Evolutionary conservation across 2,797 vertebrate species (phyloP).

Genomic region (Fundulus diaphanus): DNA sequence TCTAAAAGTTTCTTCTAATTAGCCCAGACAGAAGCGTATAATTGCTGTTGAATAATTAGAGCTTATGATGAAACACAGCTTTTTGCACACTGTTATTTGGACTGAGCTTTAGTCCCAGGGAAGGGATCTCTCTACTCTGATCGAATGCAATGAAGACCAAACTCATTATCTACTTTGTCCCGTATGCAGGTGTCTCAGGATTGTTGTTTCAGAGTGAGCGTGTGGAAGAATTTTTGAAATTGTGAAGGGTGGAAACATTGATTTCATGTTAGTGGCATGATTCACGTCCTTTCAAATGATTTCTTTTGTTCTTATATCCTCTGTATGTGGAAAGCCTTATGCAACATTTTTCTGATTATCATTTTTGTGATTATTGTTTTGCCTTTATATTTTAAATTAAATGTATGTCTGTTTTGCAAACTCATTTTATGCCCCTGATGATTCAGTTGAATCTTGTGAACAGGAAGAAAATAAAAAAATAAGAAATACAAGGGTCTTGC

Average conservation of each 20-base stretch:
- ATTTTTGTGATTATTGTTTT: not conserved
- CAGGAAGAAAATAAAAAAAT: not conserved
- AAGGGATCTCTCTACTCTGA: constrained; percentile 12
- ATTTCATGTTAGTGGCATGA: no score
- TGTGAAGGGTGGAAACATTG: no score
- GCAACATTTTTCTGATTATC: not conserved
- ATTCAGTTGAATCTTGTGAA: not conserved
- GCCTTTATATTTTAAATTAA: not conserved
- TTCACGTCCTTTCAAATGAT: not conserved
- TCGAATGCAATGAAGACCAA: constrained; percentile 2
- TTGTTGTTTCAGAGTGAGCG: not conserved
- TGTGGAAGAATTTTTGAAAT: not conserved
- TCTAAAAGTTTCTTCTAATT: constrained; percentile 1
- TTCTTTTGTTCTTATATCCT: not conserved
- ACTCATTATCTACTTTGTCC: constrained; percentile 1
- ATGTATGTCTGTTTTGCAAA: not conserved
- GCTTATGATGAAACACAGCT: constrained; percentile 30
- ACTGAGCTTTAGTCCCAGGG: constrained; percentile 8
- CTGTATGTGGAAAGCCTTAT: not conserved
- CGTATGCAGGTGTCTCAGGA: not conserved
- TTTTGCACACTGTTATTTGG: constrained; percentile 26
- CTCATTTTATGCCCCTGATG: not conserved
- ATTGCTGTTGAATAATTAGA: constrained; percentile 42
- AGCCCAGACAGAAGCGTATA: constrained; percentile 11
- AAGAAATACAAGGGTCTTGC: not conserved